These are phyloP conservation scores for Tauraco hartlaubi DNA, from an alignment of 2,797 vertebrate species.

Conservation along the genomic window DNA sequence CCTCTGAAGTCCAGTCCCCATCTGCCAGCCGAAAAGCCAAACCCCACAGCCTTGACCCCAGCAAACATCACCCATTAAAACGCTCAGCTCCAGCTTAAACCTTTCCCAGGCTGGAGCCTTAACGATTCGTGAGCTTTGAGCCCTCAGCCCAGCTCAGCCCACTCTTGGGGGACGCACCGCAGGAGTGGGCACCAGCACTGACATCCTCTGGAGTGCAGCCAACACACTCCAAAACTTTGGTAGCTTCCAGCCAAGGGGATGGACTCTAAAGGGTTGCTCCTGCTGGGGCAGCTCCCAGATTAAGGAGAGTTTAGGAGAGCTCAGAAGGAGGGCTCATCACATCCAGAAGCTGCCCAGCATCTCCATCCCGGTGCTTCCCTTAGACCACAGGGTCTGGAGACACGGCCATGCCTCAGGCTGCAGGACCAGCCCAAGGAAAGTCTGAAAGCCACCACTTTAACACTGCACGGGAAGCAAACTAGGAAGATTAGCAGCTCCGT, in stretches of 20 bases:
- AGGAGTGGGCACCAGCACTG: background rate
- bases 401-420: background rate
- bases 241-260: background rate
- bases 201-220: background rate
- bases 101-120: background rate
- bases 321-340: background rate
- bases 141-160: background rate
- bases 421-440: background rate
- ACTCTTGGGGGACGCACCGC: rapidly evolving
- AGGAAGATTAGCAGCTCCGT: background rate
- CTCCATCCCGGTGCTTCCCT: background rate
- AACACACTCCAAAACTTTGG: background rate
- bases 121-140: background rate
- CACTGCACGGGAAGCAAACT: rapidly evolving
- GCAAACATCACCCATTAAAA: background rate
- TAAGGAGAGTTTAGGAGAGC: background rate
- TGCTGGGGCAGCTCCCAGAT: background rate
- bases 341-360: background rate
- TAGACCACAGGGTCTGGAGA: background rate
- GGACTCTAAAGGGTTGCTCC: background rate
- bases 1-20: background rate
- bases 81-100: background rate
- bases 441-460: background rate
- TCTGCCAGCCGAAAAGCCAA: background rate
- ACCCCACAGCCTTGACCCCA: background rate